Evolutionary conservation across 2,888 invertebrate species (phyloP), one percentile per base, ranked within the genome.

Genomic region (Drosophila borborema): DNA sequence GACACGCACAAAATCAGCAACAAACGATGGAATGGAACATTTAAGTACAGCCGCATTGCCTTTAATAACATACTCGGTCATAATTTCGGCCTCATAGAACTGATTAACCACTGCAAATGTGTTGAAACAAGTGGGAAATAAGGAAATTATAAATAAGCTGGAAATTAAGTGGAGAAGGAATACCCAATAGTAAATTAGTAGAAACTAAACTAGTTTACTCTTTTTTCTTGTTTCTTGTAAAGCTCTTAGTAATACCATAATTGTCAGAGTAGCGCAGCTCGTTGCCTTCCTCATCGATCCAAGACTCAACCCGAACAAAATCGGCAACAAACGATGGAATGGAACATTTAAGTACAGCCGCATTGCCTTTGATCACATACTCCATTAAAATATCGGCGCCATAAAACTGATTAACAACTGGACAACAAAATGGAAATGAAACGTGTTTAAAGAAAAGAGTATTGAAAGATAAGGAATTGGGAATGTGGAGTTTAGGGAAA

Each of bases 271-370:
- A 92, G 72, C 92, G 93, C 72, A 94, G 85, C 71, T 93, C 93
- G 72, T 94, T 94, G 83, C 95, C 95, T 86, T 94, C 94, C 82
- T 96, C 95, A 90, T 95, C 95, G 78, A 96, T 95, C 96, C 96
- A 96, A 60, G 95, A 95, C 82, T 95, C 95, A 64, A 96, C 95
- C 55, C 94, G 94, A 58, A 96, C 96, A 92, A 95, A 96, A 94
- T 96, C 96, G 66, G 96, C 95, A 64, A 96, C 96, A 93, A 96
- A 96, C 79, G 96, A 95, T 9, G 96, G 96, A 75, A 96, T 96
- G 81, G 95, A 95, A 94, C 96, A 96, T 91, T 96, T 96, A 68
- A 96, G 92, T 59, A 96, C 94, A 1, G 95, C 96, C 53, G 95
- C 95, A 93, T 96, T 96, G 72, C 96, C 96, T 64, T 95, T 94